phyloP scores from a whole-genome alignment of 1,140 invertebrate species.

The Choristoneura fumiferana region DNA sequence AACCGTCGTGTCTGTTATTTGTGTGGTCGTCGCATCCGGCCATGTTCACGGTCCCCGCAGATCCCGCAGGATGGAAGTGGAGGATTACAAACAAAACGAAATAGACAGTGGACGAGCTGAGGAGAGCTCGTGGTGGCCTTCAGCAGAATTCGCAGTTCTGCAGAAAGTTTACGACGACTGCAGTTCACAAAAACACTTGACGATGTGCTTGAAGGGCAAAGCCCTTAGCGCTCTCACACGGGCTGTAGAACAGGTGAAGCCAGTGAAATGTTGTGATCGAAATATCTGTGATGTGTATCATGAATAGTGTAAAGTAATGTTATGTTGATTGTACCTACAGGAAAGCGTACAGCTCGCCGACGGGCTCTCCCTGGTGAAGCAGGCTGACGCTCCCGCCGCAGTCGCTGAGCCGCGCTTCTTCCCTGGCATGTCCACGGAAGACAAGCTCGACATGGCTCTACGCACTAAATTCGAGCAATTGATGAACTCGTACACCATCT shows the following conservation, averaged over 20 bases:
- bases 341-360: conserved; percentile 80
- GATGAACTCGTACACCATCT: conserved; percentile 69
- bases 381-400: conserved; percentile 70
- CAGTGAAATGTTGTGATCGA: conserved; percentile 32
- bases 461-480: conserved; percentile 73
- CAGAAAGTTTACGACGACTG: conserved; percentile 81
- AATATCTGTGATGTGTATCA: conserved; percentile 25
- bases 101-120: conserved; percentile 72
- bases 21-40: conserved; percentile 56
- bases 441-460: conserved; percentile 71
- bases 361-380: conserved; percentile 79
- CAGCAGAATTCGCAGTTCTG: conserved; percentile 75
- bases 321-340: conserved; percentile 60
- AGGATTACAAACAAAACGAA: conserved; percentile 66
- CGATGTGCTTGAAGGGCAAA: conserved; percentile 80
- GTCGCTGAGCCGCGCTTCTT: conserved; percentile 71
- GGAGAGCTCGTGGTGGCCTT: conserved; percentile 74
- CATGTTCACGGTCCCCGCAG: conserved; percentile 66
- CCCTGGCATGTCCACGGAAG: conserved; percentile 71
- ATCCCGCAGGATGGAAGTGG: conserved; percentile 63
- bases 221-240: conserved; percentile 77
- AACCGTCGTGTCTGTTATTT: conserved; percentile 62
- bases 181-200: conserved; percentile 79
- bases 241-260: conserved; percentile 77
- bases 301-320: conserved; percentile 36